Evolutionary conservation across 2,797 vertebrate species (phyloP), one percentile per base, ranked within the genome.

Genomic region (Streptopelia turtur): DNA sequence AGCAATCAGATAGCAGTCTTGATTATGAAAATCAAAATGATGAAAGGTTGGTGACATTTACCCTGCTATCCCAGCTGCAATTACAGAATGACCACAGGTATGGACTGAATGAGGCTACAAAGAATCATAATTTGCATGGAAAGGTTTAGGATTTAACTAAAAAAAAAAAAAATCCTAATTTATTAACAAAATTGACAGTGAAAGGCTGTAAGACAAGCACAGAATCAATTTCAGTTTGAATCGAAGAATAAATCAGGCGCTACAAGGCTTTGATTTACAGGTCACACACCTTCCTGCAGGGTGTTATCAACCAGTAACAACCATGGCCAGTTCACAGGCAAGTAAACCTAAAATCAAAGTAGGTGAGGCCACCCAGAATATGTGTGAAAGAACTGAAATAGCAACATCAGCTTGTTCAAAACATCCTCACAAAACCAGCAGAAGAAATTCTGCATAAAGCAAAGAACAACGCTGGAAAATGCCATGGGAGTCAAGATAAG

Each of bases 181-280:
- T 27, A 35, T 83, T 94, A 86, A 69, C 33, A 76, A 87, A 72
- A 83, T 47, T 2, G 43, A 55, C 57, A 83, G 41, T 59, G 72
- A 88, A 78, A 85, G 64, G 68, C 60, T 77, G 84, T 43, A 74
- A 93, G 86, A 95, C 55, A 86, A 86, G 65, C 83, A 65, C 15
- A 49, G 79, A 81, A 90, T 93, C 69, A 56, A 90, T 89, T 95
- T 71, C 87, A 93, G 39, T 85, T 89, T 94, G 95, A 93, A 65
- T 33, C n/a, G 16, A 41, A 66, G 75, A 79, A 81, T 75, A 88
- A 92, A 94, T 84, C 77, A 82, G 53, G 55, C 15, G 39, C 83
- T 83, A n/a, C 53, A 53, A 88, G 79, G 63, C 61, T 81, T 75
- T 71, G 83, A 93, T 70, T 91, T 72, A 63, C 82, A 92, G 64